Evolutionary conservation across 2,888 invertebrate species (phyloP), one percentile per base, ranked within the genome.

Genomic region (Macaria liturata): DNA sequence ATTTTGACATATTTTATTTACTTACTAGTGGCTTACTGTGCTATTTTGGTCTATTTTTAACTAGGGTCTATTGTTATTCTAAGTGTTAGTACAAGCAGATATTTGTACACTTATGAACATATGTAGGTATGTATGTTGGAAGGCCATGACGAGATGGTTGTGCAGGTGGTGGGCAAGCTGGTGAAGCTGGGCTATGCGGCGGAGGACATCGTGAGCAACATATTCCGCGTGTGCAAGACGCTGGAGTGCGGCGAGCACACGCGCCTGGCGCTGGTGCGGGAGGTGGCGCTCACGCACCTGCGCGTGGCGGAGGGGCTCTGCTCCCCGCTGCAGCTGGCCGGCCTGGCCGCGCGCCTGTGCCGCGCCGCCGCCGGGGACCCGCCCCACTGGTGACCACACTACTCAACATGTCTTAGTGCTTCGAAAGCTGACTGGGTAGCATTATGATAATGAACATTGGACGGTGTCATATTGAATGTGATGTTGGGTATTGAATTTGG

Each of bases 171-270:
- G 78, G 94, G 96, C 3, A 96, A 98, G 81, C 92, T 99, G 55
- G 98, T 98, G 96, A 95, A 95, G 75, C 93, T 98, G 67, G 99
- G 99, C 0, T 99, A 99, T 86, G 98, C 99, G 0, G 94, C 98
- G 0, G 98, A 99, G 84, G 99, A 99, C 92, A 97, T 99, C 46
- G 97, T 99, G 71, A 95, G 96, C 65, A 99, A 98, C 86, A 95
- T 99, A 61, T 99, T 99, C 89, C 95, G 98, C 69, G 98, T 99
- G 32, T 95, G 97, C 85, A 99, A 99, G 87, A 96, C 95, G 66
- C 93, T 98, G 77, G 94, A 95, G 45, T 94, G 97, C 72, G 93
- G 95, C 37, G 99, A 99, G 83, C 94, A 94, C 49, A 80, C 97
- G 59, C 97, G 97, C 79, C 92, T 99, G 65, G 95, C 95, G 71